Evolutionary conservation across 1,140 invertebrate genomes (phyloP), one percentile per base, ranked within the genome.

Genomic region (Panulirus ornatus): DNA sequence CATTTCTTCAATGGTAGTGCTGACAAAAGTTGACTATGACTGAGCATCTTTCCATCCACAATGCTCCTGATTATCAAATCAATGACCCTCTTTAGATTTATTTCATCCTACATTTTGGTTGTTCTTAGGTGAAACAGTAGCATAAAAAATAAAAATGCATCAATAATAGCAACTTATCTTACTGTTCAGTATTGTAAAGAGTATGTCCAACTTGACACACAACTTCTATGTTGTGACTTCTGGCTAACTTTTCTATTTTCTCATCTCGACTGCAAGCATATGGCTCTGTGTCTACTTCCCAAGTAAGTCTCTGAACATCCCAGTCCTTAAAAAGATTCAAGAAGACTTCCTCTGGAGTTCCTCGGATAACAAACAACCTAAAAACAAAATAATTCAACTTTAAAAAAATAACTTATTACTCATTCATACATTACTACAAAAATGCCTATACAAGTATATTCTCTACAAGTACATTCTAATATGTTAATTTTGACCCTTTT

Each of bases 281-380:
- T 2, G 96, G 96, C 92, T 97, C 96, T 82, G 96, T 96, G 92
- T 97, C 96, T 36, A 95, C 93, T 94, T 97, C 96, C 92, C 95
- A 95, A 1, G 96, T 96, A 78, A 97, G 92, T 58, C 95, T 94
- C 71, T 95, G 95, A 0, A 96, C 95, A 86, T 96, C 94, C 96
- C 96, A 97, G 92, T 95, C 94, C 91, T 95, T 94, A 92, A 97
- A 96, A 19, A 96, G 92, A 63, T 95, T 93, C n/a, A 95, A 95
- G 88, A 97, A 95, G 0, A 96, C 94, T 84, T 96, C 94, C 36
- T 94, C 93, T 22, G 96, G 95, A 92, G 95, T 95, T 38, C 96
- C 96, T 92, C 95, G 94, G 0, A 97, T 94, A 9, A 97, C 95
- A 94, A 95, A 96, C 1, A 97, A 92, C 66, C 83, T 84, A 34